Conservation (phyloP, 2,888 invertebrate species). For the Heliconius charithonia region DNA sequence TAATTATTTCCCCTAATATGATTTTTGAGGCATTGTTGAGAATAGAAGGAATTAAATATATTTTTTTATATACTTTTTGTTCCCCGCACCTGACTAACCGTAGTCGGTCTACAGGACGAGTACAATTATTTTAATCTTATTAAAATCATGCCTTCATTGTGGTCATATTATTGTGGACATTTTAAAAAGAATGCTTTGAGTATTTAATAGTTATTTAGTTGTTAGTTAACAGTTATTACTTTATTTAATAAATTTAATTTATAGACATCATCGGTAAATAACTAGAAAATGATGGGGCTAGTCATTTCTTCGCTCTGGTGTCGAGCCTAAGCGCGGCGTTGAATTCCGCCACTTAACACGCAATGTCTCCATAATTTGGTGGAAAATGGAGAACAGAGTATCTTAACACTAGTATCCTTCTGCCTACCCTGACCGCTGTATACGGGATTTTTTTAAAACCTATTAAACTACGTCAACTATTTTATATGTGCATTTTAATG, state of each 20-base stretch:
- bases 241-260: background rate
- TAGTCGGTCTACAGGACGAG: conserved; percentile 74
- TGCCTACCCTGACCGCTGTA: no score
- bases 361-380: no score
- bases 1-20: no score
- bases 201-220: no score
- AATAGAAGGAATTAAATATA: background rate
- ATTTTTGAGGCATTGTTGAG: no score
- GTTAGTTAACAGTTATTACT: background rate
- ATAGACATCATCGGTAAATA: background rate
- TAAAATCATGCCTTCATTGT: conserved; percentile 70
- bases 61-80: conserved; percentile 58
- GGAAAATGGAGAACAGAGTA: no score
- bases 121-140: conserved; percentile 83
- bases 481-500: background rate
- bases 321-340: no score
- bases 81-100: conserved; percentile 63
- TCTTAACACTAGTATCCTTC: no score
- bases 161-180: conserved; percentile 58
- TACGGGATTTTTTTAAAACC: background rate
- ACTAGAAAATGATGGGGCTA: no score
- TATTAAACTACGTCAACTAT: background rate
- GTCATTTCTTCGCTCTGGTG: no score
- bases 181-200: background rate
- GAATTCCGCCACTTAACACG: no score